Evolutionary conservation across 2,113 vertebrate species (phyloP).

Genomic region (Microcebus ravelobensis): DNA sequence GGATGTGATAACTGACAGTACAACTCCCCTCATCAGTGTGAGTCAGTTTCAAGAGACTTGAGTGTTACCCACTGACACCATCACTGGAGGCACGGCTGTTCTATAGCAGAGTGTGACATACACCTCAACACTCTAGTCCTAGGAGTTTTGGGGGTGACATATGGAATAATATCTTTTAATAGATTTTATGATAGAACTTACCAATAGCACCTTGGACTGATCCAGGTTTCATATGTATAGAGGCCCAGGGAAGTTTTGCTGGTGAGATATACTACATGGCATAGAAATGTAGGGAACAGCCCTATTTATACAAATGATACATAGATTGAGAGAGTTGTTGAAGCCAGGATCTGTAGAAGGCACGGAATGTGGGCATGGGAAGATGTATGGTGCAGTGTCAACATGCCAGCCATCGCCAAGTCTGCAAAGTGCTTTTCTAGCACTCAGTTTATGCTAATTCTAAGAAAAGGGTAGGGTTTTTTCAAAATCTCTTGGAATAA

Average conservation of each 20-base stretch:
- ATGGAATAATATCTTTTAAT: neutral
- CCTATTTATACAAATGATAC: neutral
- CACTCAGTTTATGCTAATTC: neutral
- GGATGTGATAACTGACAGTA: no score
- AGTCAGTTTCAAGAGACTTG: neutral
- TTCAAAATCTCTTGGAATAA: neutral
- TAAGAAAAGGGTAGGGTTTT: neutral
- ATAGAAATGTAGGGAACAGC: neutral
- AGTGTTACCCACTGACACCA: neutral
- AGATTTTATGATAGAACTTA: neutral
- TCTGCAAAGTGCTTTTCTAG: neutral
- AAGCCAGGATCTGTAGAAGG: neutral
- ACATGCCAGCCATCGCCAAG: neutral
- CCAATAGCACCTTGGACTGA: neutral
- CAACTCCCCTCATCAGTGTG: neutral
- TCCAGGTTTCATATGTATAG: neutral
- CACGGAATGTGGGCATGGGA: no score
- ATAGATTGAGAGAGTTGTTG: neutral
- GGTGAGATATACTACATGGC: no score
- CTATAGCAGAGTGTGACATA: neutral
- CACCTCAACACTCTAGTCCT: neutral
- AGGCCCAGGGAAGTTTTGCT: neutral
- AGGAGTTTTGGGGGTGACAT: neutral
- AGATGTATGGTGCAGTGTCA: accelerated
- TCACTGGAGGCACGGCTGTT: neutral